phyloP scores from a whole-genome alignment of 2,888 invertebrate species.

The Metallyticus violacea region DNA sequence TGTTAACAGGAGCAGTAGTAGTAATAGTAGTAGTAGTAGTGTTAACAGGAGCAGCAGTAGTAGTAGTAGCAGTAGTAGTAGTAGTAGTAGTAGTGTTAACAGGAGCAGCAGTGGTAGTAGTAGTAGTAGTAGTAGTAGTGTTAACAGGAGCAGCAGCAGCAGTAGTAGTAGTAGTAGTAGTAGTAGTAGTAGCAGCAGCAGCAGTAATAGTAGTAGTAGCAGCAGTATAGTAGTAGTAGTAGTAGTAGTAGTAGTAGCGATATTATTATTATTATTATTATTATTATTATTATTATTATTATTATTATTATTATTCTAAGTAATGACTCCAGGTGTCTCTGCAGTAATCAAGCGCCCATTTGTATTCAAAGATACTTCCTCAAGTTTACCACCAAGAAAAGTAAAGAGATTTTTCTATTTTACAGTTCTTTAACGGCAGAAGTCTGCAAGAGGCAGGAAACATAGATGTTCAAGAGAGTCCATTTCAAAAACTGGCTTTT shows the following conservation, averaged over 20 bases:
- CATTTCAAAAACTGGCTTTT: too few species aligned
- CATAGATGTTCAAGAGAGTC: too few species aligned
- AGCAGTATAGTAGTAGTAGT: background rate
- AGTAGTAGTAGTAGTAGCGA: background rate
- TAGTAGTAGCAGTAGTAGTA: background rate
- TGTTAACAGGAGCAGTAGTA: background rate
- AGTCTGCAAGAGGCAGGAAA: too few species aligned
- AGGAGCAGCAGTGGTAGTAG: background rate
- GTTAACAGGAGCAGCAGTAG: background rate
- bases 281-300: too few species aligned
- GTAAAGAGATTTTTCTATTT: too few species aligned
- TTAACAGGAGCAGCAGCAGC: background rate
- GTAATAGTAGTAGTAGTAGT: background rate
- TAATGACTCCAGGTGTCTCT: too few species aligned
- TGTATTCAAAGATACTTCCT: too few species aligned
- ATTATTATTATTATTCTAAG: too few species aligned
- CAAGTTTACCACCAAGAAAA: too few species aligned
- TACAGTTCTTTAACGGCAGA: too few species aligned
- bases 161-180: background rate
- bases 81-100: background rate
- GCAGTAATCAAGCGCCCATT: too few species aligned
- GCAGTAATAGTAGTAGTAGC: background rate
- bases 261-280: too few species aligned
- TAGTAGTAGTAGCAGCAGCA: background rate
- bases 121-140: background rate